phyloP scores from a whole-genome alignment of 2,113 vertebrate genomes.

The Regulus satrapa region DNA sequence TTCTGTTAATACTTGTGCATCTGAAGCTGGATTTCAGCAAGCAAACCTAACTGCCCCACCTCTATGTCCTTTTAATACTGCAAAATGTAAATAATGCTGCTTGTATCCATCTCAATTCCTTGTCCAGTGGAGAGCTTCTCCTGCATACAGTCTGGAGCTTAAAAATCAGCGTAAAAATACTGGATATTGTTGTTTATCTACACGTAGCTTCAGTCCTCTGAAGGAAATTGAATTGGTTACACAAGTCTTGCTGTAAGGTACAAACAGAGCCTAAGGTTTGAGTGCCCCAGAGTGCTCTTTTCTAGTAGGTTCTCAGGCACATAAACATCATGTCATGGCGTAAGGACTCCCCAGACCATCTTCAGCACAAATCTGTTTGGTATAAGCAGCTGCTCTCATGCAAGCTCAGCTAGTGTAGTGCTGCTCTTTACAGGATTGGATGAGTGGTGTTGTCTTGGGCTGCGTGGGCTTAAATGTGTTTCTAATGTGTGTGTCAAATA shows the following conservation, averaged over 20 bases:
- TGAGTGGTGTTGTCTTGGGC: conserved; percentile 78
- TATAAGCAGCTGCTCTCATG: conserved; percentile 60
- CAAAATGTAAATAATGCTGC: not conserved
- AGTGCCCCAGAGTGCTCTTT: conserved; percentile 47
- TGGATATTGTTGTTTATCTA: not conserved
- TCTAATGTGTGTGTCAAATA: conserved; percentile 83
- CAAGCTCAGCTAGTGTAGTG: conserved; percentile 64
- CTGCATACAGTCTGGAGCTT: not conserved
- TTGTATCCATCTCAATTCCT: not conserved
- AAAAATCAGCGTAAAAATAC: conserved; percentile 15
- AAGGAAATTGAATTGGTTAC: conserved; percentile 53
- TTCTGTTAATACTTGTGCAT: not conserved
- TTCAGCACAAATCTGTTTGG: conserved; percentile 50
- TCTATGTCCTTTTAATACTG: conserved; percentile 32
- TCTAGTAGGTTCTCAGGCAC: conserved; percentile 42
- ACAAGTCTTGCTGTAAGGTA: conserved; percentile 65
- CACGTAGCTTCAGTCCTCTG: conserved; percentile 1
- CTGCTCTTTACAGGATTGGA: conserved; percentile 82
- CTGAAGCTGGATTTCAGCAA: not conserved
- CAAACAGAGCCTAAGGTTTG: conserved; percentile 80
- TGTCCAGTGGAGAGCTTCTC: not conserved
- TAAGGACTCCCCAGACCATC: conserved; percentile 70
- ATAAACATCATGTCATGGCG: conserved; percentile 65
- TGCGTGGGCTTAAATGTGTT: conserved; percentile 78
- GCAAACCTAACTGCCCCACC: not conserved